These are phyloP conservation scores for Pteropus rufus DNA, from an alignment of 2,797 vertebrate genomes.

Conservation along the genomic window DNA sequence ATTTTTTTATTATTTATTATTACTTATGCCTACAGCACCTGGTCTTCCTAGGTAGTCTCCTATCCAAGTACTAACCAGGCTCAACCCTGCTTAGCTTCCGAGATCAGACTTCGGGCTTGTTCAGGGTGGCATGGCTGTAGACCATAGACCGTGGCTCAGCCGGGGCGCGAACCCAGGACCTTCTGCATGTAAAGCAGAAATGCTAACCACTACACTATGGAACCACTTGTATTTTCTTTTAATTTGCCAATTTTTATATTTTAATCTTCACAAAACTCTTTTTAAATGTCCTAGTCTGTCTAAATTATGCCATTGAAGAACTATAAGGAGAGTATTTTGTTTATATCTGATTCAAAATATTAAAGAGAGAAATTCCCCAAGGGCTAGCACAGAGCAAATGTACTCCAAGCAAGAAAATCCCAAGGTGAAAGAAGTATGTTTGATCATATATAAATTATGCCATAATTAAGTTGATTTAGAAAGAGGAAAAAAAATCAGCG, in stretches of 20 bases:
- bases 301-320: neutral
- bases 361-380: neutral
- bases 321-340: neutral
- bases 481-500: neutral
- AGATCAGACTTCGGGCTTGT: too few relatives aligned
- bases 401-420: conserved; percentile 41
- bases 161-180: too few relatives aligned
- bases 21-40: too few relatives aligned
- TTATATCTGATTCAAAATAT: conserved; percentile 32
- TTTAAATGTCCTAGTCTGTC: neutral
- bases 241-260: conserved; percentile 17
- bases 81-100: too few relatives aligned
- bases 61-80: too few relatives aligned
- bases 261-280: neutral
- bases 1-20: neutral
- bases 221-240: neutral
- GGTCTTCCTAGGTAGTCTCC: too few relatives aligned
- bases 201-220: too few relatives aligned
- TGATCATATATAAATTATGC: neutral
- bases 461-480: neutral
- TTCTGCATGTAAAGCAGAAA: too few relatives aligned
- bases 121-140: too few relatives aligned
- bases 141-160: too few relatives aligned
- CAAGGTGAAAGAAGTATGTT: neutral
- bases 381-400: neutral